phyloP scores from a whole-genome alignment of 1,140 invertebrate genomes.

The Penaeus vannamei region DNA sequence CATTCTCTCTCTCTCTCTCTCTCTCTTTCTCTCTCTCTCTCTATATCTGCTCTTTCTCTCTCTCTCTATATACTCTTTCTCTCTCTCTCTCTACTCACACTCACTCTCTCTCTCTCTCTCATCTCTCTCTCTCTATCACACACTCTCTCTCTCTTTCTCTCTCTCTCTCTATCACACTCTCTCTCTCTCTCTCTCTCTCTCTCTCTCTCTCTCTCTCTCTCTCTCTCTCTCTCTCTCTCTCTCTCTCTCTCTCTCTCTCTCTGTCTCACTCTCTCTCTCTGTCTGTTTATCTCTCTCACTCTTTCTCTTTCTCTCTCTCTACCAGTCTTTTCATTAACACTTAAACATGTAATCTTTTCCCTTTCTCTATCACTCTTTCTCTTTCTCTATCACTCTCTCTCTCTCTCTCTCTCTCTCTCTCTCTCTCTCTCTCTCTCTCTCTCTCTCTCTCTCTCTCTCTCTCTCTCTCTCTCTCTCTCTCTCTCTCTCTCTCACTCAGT shows the following conservation, averaged over 20 bases:
- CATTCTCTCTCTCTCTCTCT: background rate
- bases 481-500: background rate
- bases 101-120: background rate
- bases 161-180: background rate
- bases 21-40: conserved; percentile 14
- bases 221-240: background rate
- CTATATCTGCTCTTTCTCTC: conserved; percentile 29
- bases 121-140: conserved; percentile 8
- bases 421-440: background rate
- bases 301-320: background rate
- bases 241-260: background rate
- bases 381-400: background rate
- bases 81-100: too few relatives aligned
- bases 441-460: background rate
- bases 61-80: too few relatives aligned
- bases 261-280: background rate
- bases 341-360: too few relatives aligned
- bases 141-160: conserved; percentile 19
- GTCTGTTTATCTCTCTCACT: background rate
- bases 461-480: background rate
- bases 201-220: background rate
- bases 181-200: background rate
- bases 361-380: background rate
- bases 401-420: background rate
- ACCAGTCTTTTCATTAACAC: background rate